These are phyloP conservation scores for Arctia plantaginis DNA, from an alignment of 2,888 invertebrate species.

Conservation along the genomic window DNA sequence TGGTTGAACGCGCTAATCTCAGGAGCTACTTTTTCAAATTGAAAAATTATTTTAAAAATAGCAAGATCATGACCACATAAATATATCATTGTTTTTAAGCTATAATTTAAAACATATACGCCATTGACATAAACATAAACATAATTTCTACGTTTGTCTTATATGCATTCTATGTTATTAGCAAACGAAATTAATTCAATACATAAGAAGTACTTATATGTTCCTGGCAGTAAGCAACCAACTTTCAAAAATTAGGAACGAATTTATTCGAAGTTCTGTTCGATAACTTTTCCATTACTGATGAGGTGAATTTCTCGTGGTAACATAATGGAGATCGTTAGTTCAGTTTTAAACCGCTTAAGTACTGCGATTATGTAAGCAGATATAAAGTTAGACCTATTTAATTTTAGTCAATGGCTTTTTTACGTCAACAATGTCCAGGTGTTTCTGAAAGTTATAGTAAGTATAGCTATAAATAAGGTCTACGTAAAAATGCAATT, in stretches of 20 bases:
- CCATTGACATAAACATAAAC: too few relatives aligned
- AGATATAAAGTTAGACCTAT: not conserved
- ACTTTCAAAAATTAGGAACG: constrained; percentile 11
- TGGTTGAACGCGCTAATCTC: too few relatives aligned
- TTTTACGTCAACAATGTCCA: not conserved
- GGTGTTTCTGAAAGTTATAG: not conserved
- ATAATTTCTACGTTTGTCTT: not conserved
- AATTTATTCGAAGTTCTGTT: constrained; percentile 16
- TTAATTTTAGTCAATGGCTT: too few relatives aligned
- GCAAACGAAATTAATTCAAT: not conserved
- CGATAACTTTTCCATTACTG: constrained; percentile 26
- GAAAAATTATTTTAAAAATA: too few relatives aligned
- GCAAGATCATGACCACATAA: not conserved
- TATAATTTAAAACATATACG: too few relatives aligned
- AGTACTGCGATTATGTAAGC: not conserved
- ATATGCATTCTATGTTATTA: not conserved
- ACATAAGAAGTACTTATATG: not conserved
- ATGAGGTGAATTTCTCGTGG: constrained; percentile 22
- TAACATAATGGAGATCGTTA: constrained; percentile 22
- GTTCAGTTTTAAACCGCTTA: constrained; percentile 27
- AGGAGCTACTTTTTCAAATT: too few relatives aligned
- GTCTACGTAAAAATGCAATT: too few relatives aligned
- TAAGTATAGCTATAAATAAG: not conserved
- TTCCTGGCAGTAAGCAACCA: not conserved
- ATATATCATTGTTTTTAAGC: not conserved